phyloP scores from a whole-genome alignment of 2,797 vertebrate species.

The Hydrolagus colliei region DNA sequence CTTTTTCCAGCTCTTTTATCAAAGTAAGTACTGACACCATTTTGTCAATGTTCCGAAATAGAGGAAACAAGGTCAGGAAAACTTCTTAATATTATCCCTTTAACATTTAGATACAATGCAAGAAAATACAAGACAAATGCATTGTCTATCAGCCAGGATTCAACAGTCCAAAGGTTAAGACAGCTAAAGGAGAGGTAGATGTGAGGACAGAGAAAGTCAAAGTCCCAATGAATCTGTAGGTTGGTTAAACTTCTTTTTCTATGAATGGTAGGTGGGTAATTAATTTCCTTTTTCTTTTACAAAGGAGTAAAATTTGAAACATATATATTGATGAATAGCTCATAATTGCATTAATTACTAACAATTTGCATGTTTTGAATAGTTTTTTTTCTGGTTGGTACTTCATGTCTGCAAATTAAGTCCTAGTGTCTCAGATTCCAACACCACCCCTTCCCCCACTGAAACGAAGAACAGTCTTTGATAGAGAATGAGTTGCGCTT shows the following conservation, averaged over 20 bases:
- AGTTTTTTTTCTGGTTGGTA: neutral
- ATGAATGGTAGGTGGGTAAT: neutral
- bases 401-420: neutral
- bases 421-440: neutral
- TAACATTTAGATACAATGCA: slow-evolving; percentile 11
- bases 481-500: neutral
- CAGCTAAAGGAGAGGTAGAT: neutral
- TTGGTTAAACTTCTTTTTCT: neutral
- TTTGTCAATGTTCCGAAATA: neutral
- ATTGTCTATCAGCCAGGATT: slow-evolving; percentile 15
- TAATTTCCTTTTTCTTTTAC: neutral
- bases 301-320: neutral
- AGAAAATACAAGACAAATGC: neutral
- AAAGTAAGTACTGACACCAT: neutral
- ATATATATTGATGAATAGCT: slow-evolving; percentile 3
- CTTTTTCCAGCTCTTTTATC: slow-evolving; percentile 5
- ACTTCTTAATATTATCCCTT: slow-evolving; percentile 13
- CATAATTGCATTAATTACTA: slow-evolving; percentile 14
- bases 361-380: neutral
- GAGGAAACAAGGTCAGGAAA: slow-evolving; percentile 1
- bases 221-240: neutral
- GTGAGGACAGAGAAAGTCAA: neutral
- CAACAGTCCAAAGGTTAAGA: slow-evolving; percentile 1
- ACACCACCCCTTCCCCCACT: neutral
- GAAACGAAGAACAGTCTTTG: neutral